These are phyloP conservation scores for Anoura caudifer DNA, from an alignment of 2,113 vertebrate species.

Conservation along the genomic window DNA sequence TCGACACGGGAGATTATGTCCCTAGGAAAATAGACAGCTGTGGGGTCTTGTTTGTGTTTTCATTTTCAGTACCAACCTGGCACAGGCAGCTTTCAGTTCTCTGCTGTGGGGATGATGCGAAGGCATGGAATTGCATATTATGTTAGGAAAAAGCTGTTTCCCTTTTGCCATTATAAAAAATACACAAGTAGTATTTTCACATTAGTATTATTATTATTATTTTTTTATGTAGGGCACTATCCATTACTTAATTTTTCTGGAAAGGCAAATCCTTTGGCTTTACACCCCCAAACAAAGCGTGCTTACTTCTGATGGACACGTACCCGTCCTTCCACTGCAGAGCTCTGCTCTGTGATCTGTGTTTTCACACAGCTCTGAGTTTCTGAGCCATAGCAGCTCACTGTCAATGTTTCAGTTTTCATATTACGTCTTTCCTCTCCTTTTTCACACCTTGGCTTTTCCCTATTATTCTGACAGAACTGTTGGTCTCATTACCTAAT, in stretches of 20 bases:
- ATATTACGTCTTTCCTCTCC: background rate
- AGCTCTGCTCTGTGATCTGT: background rate
- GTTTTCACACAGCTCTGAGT: background rate
- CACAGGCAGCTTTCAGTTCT: background rate
- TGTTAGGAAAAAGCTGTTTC: background rate
- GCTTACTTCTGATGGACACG: background rate
- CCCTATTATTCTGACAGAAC: background rate
- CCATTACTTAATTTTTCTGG: background rate
- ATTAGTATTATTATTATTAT: background rate
- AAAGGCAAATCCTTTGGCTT: constrained; percentile 32
- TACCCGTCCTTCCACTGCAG: background rate
- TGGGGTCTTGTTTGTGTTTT: background rate
- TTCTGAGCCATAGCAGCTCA: background rate
- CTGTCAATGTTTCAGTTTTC: background rate
- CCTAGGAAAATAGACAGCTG: background rate
- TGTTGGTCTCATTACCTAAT: background rate
- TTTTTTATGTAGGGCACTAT: background rate
- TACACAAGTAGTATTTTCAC: background rate
- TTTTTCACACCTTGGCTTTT: background rate
- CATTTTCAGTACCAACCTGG: background rate
- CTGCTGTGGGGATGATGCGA: background rate
- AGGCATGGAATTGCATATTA: background rate
- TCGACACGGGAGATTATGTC: background rate
- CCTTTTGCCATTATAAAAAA: constrained; percentile 20
- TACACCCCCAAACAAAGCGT: background rate